Base-by-base conservation (phyloP, 2,797 vertebrate species). In the Vespertilio murinus region DNA sequence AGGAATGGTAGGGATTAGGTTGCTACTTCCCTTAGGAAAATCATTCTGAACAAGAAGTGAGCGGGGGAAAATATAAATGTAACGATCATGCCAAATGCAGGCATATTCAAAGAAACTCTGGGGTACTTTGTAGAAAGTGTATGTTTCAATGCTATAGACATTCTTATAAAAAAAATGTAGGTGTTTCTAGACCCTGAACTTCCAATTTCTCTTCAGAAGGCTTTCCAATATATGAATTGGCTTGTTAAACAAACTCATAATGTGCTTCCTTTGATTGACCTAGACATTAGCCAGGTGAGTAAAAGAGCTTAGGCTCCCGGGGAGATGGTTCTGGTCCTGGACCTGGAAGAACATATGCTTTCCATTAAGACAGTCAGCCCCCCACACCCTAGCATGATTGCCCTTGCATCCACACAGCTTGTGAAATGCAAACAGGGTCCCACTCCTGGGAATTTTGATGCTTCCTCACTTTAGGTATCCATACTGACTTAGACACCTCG, bases 11-110 rank as follows among this genome's bases (percentile, higher is more conserved):
- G 59, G 28, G 40, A 78, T 49, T 33, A 82, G n/a, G 52, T 49
- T 56, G 42, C n/a, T 33, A 45, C 45, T 79, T 78, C 33, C 35
- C 78, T 86, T 52, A 67, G n/a, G 86, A 96, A 87, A 94, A 78
- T 78, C 30, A 71, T 65, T 75, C 67, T 74, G 54, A 92, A 42
- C 35, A 91, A 93, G 67, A 82, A 64, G 35, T 88, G 16, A 3
- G 52, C 18, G 40, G 18, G 77, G 74, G 35, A 82, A 92, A 61
- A 83, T 59, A 83, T 47, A 64, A 93, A 75, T 33, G 56, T 4
- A 88, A 86, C 30, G 28, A 73, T 78, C 40, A 65, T 0, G 17
- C 54, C 40, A 79, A 91, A 79, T 69, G 25, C 20, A 77, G 16
- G 59, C 61, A 33, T 56, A 79, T 65, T 35, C 82, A 77, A 61